Base-by-base conservation (phyloP, 2,888 invertebrate species). In the Andrena flavipes region DNA sequence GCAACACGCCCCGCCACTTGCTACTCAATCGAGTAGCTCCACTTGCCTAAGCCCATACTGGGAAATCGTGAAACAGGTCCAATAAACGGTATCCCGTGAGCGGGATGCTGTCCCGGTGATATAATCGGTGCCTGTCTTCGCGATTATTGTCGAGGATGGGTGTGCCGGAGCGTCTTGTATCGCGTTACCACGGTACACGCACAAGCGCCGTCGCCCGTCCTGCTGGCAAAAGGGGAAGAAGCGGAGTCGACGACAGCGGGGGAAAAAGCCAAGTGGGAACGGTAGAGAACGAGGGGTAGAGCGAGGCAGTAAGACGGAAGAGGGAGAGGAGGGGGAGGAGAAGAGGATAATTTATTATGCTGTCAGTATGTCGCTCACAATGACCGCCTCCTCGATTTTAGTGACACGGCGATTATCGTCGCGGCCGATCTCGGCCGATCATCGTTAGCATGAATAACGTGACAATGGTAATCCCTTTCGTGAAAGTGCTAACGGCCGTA, bases 311-410 rank as follows among this genome's bases (percentile, higher is more conserved):
- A 16, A 42, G 42, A 5, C 4, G 42, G 42, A 16, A 42, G 42
- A 16, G 42, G 16, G 16, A 13, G 13, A 4, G 42, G 16, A 16
- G 42, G 13, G 16, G 74, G 54, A 20, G 62, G 68, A 65, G 65
- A 72, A 62, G 80, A 80, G 84, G 90, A 92, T 93, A 92, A 93
- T 93, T 92, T 93, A 93, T 93, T 92, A 92, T 92, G 91, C 93
- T 93, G 93, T 93, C 93, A 92, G 92, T 93, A 91, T 92, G 91
- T 93, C 92, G 92, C 90, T 91, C 91, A 91, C 90, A 91, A 92
- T 91, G 92, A 92, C 92, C 92, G 91, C 92, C 92, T 92, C 91
- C 92, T 91, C 91, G 90, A 93, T 92, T 93, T 91, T 91, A 88
- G 91, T 92, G 92, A 93, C 93, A 92, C 90, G 91, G 77, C 90